Evolutionary conservation across 2,797 vertebrate species (phyloP).

Genomic region (Acipenser ruthenus): DNA sequence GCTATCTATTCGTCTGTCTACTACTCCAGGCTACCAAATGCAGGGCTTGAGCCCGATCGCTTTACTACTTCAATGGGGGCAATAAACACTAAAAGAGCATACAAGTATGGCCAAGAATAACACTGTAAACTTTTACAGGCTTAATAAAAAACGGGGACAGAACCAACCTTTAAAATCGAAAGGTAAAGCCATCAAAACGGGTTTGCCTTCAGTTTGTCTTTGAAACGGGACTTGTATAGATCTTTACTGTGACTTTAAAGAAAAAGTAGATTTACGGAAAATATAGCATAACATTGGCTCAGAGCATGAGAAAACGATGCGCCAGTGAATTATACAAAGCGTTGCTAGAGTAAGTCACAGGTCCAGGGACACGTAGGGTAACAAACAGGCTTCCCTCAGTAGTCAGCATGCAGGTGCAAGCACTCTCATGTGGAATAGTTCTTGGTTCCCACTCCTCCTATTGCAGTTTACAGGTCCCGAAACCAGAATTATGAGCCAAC

Average conservation of each 20-base stretch:
- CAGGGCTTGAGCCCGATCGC: conserved; percentile 52
- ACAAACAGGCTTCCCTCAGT: too few species aligned
- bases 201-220: not conserved
- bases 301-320: not conserved
- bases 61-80: conserved; percentile 64
- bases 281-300: conserved; percentile 1
- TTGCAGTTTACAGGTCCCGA: too few species aligned
- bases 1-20: conserved; percentile 44
- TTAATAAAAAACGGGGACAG: conserved; percentile 65
- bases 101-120: conserved; percentile 74
- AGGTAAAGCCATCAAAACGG: conserved; percentile 47
- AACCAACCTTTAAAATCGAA: conserved; percentile 55
- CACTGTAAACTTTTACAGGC: conserved; percentile 74
- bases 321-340: too few species aligned
- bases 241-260: conserved; percentile 30
- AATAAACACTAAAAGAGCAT: conserved; percentile 76
- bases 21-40: conserved; percentile 46
- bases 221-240: conserved; percentile 7
- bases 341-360: too few species aligned
- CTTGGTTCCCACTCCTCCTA: too few species aligned
- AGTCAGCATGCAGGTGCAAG: too few species aligned
- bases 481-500: too few species aligned
- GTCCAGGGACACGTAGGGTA: too few species aligned
- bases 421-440: too few species aligned
- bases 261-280: conserved; percentile 29